phyloP scores from a whole-genome alignment of 1,140 invertebrate genomes.

The Branchinecta lindahli region DNA sequence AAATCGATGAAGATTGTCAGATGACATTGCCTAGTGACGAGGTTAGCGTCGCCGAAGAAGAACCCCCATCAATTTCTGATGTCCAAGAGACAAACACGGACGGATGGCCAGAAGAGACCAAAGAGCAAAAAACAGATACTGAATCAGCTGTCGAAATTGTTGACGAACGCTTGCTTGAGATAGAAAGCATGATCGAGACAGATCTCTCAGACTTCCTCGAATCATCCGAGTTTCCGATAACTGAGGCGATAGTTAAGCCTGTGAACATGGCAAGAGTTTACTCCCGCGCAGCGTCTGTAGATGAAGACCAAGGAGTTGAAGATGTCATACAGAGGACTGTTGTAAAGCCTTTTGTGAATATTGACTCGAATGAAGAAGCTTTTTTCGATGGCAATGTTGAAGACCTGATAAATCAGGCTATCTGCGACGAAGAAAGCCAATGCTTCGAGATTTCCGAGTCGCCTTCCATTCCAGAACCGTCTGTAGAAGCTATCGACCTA shows the following conservation, averaged over 20 bases:
- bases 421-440: not conserved
- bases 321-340: not conserved
- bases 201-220: not conserved
- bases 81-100: no score
- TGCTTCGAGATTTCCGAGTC: no score
- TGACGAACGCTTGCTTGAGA: not conserved
- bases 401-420: not conserved
- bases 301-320: not conserved
- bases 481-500: no score
- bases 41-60: no score
- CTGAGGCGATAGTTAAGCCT: not conserved
- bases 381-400: not conserved
- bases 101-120: no score
- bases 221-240: not conserved
- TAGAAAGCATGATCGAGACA: not conserved
- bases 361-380: not conserved
- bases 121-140: no score
- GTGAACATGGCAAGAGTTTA: not conserved
- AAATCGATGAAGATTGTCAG: no score
- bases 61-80: no score
- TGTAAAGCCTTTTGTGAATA: not conserved
- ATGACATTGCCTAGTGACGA: no score
- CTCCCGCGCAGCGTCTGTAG: not conserved
- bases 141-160: no score
- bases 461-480: no score